These are phyloP conservation scores for Neodiprion virginianus DNA, from an alignment of 1,140 invertebrate genomes.

Conservation along the genomic window DNA sequence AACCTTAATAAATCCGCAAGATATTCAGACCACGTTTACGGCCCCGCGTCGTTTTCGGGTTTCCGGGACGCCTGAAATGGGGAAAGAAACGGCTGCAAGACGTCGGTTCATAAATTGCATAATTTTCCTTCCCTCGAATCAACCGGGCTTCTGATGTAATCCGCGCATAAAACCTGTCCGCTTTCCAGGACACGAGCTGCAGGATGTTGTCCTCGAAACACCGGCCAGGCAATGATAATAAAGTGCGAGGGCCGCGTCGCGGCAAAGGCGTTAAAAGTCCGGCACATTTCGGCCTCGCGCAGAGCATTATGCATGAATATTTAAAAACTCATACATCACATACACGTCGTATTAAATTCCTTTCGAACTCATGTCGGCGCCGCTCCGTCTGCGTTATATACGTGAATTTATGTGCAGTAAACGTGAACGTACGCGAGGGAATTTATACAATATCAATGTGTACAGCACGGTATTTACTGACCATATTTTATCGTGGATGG, in stretches of 20 bases:
- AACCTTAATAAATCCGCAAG: neutral
- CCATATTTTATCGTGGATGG: no score
- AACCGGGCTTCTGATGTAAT: neutral
- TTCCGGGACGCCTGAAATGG: neutral
- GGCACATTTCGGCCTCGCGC: neutral
- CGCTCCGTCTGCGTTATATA: no score
- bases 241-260: neutral
- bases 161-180: neutral
- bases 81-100: neutral
- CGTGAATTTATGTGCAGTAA: no score
- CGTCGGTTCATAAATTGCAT: neutral
- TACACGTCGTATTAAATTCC: neutral
- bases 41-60: neutral
- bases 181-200: neutral
- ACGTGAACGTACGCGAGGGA: no score
- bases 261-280: neutral
- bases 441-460: no score
- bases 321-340: neutral
- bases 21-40: neutral
- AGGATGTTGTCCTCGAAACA: neutral
- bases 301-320: neutral
- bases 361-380: no score
- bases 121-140: neutral
- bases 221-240: neutral
- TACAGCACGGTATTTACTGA: no score